These are phyloP conservation scores for Petaurus breviceps DNA, from an alignment of 2,113 vertebrate species.

Conservation along the genomic window DNA sequence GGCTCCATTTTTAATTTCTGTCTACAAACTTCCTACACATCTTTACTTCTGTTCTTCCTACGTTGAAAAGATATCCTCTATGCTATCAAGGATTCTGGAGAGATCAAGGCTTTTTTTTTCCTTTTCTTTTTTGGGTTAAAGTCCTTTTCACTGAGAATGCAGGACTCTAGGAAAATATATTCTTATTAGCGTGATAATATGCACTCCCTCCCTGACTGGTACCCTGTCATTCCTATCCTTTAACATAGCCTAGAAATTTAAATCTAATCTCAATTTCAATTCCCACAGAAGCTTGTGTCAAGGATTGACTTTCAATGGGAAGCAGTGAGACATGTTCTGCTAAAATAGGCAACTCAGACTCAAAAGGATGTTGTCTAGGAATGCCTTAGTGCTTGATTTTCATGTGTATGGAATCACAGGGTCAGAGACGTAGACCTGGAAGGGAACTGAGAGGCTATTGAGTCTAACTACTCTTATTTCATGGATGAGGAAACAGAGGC, in stretches of 20 bases:
- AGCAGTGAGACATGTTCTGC: too few relatives aligned
- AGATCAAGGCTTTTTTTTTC: neutral
- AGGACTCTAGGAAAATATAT: neutral
- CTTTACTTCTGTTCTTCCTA: neutral
- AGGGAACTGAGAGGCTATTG: too few relatives aligned
- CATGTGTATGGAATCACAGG: too few relatives aligned
- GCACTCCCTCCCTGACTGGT: neutral
- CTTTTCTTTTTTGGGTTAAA: neutral
- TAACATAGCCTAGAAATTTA: neutral
- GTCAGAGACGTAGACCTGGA: too few relatives aligned
- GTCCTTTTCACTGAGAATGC: neutral
- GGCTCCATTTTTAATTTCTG: neutral
- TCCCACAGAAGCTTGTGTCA: neutral
- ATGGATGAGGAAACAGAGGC: too few relatives aligned
- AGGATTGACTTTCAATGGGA: too few relatives aligned
- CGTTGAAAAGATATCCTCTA: neutral
- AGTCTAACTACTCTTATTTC: too few relatives aligned
- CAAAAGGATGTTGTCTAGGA: too few relatives aligned
- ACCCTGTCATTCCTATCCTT: neutral
- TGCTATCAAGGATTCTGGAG: neutral
- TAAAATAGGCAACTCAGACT: too few relatives aligned
- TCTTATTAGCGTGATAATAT: neutral
- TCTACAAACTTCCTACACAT: neutral
- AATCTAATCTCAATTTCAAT: neutral
- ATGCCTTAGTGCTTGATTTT: too few relatives aligned